These are phyloP conservation scores for Lerema accius DNA, from an alignment of 1,140 invertebrate species.

Conservation along the genomic window DNA sequence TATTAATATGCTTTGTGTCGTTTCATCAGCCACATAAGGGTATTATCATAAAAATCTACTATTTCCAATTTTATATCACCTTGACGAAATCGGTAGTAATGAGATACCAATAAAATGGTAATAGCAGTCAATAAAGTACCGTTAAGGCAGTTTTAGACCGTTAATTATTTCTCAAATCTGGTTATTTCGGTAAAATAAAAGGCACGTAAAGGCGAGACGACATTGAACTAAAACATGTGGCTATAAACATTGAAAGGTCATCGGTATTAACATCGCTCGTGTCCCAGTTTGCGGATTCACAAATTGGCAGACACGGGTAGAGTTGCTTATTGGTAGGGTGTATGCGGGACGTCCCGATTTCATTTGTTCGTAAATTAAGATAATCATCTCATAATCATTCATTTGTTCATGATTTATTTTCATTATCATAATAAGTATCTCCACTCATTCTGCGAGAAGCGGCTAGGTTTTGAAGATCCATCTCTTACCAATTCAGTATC, in stretches of 20 bases:
- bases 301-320: slow-evolving; percentile 46
- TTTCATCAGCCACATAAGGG: slow-evolving; percentile 2
- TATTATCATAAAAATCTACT: slow-evolving; percentile 9
- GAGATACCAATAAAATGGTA: slow-evolving; percentile 35
- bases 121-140: slow-evolving; percentile 38
- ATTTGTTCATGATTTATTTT: too few species aligned
- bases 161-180: slow-evolving; percentile 50
- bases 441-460: too few species aligned
- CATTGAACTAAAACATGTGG: slow-evolving; percentile 69
- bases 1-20: too few species aligned
- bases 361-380: too few species aligned
- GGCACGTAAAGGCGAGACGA: slow-evolving; percentile 56
- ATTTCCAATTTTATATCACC: slow-evolving; percentile 12
- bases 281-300: slow-evolving; percentile 65
- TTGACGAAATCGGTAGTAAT: slow-evolving; percentile 33
- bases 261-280: slow-evolving; percentile 69
- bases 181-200: slow-evolving; percentile 46
- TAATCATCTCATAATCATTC: too few species aligned
- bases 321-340: slow-evolving; percentile 13
- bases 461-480: too few species aligned
- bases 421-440: too few species aligned
- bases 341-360: slow-evolving; percentile 7
- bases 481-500: too few species aligned
- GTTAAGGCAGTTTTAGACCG: slow-evolving; percentile 44
- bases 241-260: slow-evolving; percentile 72